Percentiles rank a stretch among this genome's conserved stretches.
These are phyloP conservation scores for Pygoscelis adeliae DNA, from an alignment of 2,113 vertebrate genomes.

Conservation along the genomic window DNA sequence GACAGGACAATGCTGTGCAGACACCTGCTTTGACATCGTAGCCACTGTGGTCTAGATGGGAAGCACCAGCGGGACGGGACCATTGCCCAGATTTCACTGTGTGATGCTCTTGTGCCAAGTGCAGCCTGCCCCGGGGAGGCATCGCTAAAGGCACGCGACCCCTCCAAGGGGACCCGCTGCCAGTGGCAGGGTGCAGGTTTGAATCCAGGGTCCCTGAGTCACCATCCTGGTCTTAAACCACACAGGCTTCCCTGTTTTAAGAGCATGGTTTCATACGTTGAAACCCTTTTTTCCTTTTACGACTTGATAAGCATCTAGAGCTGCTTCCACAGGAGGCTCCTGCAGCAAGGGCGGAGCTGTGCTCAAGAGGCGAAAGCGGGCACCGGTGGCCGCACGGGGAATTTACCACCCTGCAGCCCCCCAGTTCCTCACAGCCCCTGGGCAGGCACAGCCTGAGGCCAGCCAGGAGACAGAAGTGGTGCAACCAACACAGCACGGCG, in stretches of 20 bases:
- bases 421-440: background rate
- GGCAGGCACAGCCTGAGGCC: background rate
- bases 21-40: background rate
- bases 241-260: background rate
- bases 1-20: background rate
- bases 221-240: background rate
- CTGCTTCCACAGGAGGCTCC: background rate
- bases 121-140: background rate
- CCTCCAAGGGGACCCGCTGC: fast-evolving
- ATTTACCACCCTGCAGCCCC: background rate
- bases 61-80: fast-evolving
- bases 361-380: background rate
- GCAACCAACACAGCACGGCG: fast-evolving
- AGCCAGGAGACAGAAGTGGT: background rate
- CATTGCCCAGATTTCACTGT: fast-evolving
- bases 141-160: fast-evolving
- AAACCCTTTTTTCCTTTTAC: background rate
- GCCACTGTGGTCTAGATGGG: background rate
- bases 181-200: background rate
- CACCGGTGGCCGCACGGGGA: fast-evolving
- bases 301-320: background rate
- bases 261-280: background rate
- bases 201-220: background rate
- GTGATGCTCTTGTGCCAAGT: background rate
- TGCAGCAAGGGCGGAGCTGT: background rate